Percentiles rank a stretch among this genome's conserved stretches.
These are phyloP conservation scores for Dasypus novemcinctus DNA, from an alignment of 2,113 vertebrate species.

Conservation along the genomic window DNA sequence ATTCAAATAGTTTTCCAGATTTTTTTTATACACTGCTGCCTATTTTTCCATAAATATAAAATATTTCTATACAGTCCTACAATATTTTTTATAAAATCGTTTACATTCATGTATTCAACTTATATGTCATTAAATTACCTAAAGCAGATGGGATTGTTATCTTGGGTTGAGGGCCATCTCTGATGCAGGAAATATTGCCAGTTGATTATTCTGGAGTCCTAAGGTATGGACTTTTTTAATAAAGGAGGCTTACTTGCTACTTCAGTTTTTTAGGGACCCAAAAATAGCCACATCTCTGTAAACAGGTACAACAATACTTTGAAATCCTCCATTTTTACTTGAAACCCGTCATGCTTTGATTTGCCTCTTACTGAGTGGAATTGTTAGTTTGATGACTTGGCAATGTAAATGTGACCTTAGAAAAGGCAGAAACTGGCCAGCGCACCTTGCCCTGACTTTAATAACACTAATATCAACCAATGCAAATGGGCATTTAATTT, in stretches of 20 bases:
- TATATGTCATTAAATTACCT: not conserved
- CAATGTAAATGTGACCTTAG: not conserved
- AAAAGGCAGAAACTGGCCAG: not conserved
- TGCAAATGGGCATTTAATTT: not conserved
- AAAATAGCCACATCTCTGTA: not conserved
- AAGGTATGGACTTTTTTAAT: not conserved
- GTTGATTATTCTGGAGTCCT: not conserved
- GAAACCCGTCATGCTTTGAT: not conserved
- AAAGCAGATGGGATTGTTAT: not conserved
- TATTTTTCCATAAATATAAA: not conserved
- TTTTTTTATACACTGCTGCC: not conserved
- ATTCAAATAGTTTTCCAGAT: not conserved
- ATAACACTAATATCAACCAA: not conserved
- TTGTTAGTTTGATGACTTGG: not conserved
- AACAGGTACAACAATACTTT: not conserved
- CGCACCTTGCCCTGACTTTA: not conserved
- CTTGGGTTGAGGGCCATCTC: not conserved
- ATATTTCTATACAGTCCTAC: not conserved
- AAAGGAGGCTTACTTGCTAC: not conserved
- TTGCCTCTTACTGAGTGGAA: not conserved
- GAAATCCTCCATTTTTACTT: conserved; percentile 10
- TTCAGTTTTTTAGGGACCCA: not conserved
- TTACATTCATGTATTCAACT: not conserved
- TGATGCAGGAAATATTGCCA: conserved; percentile 5
- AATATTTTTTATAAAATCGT: not conserved